These are phyloP conservation scores for Halichondria panicea DNA, from an alignment of 37 sponge, comb jelly and placozoan species.

Conservation along the genomic window DNA sequence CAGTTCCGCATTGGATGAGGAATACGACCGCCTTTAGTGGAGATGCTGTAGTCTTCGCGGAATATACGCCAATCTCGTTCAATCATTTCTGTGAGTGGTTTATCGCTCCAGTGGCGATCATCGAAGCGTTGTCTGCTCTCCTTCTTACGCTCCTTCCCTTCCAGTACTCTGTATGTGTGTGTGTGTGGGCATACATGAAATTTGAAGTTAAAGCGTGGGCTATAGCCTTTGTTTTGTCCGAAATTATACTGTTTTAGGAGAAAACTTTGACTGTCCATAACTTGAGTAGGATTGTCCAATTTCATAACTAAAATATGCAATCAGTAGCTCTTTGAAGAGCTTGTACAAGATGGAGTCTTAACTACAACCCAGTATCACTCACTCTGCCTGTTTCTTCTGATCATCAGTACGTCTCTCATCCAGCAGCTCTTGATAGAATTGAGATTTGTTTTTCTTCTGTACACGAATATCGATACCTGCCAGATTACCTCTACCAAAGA, in stretches of 20 bases:
- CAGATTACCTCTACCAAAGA: constrained; percentile 94
- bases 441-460: constrained; percentile 92
- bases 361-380: constrained; percentile 18
- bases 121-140: constrained; percentile 75
- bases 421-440: constrained; percentile 89
- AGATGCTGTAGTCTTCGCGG: constrained; percentile 94
- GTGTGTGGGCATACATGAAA: not conserved
- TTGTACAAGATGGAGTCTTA: too few species aligned
- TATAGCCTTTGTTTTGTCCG: not conserved
- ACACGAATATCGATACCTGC: constrained; percentile 94
- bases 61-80: constrained; percentile 99
- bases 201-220: not conserved
- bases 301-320: too few species aligned
- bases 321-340: too few species aligned
- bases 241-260: not conserved
- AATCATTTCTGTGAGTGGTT: constrained; percentile 81
- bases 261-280: too few species aligned
- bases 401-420: constrained; percentile 88
- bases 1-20: constrained; percentile 88
- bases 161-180: constrained; percentile 42
- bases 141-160: constrained; percentile 46
- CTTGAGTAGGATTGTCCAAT: too few species aligned
- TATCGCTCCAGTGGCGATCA: constrained; percentile 94
- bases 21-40: constrained; percentile 91
- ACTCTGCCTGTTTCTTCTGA: constrained; percentile 82